Percentiles rank a stretch among this genome's conserved stretches.
phyloP scores from a whole-genome alignment of 2,888 invertebrate genomes.

The Callimorpha dominula region DNA sequence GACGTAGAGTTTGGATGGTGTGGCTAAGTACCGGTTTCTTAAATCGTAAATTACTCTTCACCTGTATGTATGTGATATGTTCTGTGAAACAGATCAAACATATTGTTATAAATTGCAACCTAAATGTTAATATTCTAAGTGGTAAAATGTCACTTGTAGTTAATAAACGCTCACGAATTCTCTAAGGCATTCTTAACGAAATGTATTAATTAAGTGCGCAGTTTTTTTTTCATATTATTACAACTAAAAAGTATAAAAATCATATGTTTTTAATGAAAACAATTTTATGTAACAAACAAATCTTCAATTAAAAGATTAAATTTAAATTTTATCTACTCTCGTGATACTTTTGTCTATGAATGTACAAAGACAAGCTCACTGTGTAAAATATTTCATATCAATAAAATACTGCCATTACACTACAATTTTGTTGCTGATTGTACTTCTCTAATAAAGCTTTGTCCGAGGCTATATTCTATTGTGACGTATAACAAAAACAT shows the following conservation, averaged over 20 bases:
- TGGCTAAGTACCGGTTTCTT: neutral
- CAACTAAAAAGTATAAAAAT: neutral
- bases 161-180: slow-evolving; percentile 41
- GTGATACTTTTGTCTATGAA: slow-evolving; percentile 6
- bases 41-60: neutral
- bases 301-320: neutral
- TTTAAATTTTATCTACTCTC: neutral
- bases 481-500: neutral
- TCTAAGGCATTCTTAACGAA: slow-evolving; percentile 36
- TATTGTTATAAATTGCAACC: slow-evolving; percentile 2
- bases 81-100: neutral
- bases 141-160: slow-evolving; percentile 33
- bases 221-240: slow-evolving; percentile 31
- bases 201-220: slow-evolving; percentile 46
- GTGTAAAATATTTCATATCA: slow-evolving; percentile 48
- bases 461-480: slow-evolving; percentile 18
- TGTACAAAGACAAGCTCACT: slow-evolving; percentile 32
- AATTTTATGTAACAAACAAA: neutral
- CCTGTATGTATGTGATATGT: neutral
- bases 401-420: slow-evolving; percentile 39
- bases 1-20: neutral
- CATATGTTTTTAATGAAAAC: neutral
- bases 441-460: slow-evolving; percentile 16
- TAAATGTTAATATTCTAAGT: slow-evolving; percentile 3
- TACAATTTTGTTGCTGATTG: slow-evolving; percentile 20